Conservation (phyloP, 2,113 vertebrate genomes). For the Miniopterus natalensis region DNA sequence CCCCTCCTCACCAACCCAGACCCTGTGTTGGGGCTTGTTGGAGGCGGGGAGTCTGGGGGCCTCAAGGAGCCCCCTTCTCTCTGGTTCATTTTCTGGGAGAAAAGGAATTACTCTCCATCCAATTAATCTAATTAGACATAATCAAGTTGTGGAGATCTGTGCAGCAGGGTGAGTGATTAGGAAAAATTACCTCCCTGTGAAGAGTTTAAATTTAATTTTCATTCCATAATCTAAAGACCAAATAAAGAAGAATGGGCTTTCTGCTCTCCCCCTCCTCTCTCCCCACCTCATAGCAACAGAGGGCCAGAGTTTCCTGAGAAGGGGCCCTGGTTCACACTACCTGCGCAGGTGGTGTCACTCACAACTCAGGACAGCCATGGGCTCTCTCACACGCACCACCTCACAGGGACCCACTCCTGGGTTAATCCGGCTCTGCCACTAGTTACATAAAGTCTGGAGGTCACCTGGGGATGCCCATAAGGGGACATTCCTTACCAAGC, state of each 20-base stretch:
- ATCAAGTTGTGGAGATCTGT: conserved; percentile 73
- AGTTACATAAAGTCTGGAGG: not conserved
- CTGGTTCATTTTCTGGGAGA: conserved; percentile 79
- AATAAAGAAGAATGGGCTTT: conserved; percentile 72
- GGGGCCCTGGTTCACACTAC: fast-evolving
- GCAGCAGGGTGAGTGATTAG: conserved; percentile 19
- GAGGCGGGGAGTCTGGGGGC: not conserved
- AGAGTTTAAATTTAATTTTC: conserved; percentile 59
- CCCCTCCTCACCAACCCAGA: not conserved
- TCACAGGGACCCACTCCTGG: not conserved
- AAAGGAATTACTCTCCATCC: conserved; percentile 84
- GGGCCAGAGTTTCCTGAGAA: not conserved
- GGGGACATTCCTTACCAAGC: fast-evolving
- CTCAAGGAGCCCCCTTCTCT: conserved; percentile 71
- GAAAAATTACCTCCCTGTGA: conserved; percentile 57
- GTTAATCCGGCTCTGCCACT: not conserved
- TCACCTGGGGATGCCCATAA: not conserved
- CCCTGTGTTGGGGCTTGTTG: not conserved
- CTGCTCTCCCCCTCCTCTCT: not conserved
- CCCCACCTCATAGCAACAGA: not conserved
- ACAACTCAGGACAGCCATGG: fast-evolving
- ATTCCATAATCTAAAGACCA: conserved; percentile 80
- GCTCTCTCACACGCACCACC: not conserved
- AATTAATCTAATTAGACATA: conserved; percentile 87
- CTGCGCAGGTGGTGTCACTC: fast-evolving